These are phyloP conservation scores for Myrmecophaga tridactyla DNA, from an alignment of 2,113 vertebrate species.

Conservation along the genomic window DNA sequence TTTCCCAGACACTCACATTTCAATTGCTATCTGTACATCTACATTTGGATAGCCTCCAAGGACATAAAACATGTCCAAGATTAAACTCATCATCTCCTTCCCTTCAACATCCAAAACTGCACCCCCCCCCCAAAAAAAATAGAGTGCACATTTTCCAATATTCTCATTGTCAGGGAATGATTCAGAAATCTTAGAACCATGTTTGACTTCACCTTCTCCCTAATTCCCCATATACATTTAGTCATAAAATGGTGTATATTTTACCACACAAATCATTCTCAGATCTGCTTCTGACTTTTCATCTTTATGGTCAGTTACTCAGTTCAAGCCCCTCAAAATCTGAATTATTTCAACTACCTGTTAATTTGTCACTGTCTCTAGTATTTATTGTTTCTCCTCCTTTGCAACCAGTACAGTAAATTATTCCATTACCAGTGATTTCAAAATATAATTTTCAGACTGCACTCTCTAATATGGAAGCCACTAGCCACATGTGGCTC, in stretches of 20 bases:
- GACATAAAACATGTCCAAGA: not conserved
- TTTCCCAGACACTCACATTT: not conserved
- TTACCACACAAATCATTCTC: constrained; percentile 5
- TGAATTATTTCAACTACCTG: not conserved
- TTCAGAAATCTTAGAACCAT: not conserved
- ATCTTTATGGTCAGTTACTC: not conserved
- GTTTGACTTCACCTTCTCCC: not conserved
- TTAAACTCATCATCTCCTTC: not conserved
- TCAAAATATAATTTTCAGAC: no score
- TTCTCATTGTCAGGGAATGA: not conserved
- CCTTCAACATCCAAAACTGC: no score
- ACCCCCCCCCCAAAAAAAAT: not conserved
- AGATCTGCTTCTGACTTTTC: not conserved
- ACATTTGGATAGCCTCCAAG: not conserved
- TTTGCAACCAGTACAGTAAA: not conserved
- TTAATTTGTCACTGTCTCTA: not conserved
- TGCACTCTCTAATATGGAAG: no score
- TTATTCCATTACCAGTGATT: not conserved
- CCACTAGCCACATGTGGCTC: no score
- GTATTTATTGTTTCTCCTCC: not conserved
- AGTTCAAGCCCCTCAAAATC: not conserved
- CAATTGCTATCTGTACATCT: not conserved
- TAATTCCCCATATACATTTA: not conserved
- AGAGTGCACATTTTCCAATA: not conserved
- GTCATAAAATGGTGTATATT: not conserved